These are phyloP conservation scores for Tigriopus californicus DNA, from an alignment of 2,888 invertebrate species.

Conservation along the genomic window DNA sequence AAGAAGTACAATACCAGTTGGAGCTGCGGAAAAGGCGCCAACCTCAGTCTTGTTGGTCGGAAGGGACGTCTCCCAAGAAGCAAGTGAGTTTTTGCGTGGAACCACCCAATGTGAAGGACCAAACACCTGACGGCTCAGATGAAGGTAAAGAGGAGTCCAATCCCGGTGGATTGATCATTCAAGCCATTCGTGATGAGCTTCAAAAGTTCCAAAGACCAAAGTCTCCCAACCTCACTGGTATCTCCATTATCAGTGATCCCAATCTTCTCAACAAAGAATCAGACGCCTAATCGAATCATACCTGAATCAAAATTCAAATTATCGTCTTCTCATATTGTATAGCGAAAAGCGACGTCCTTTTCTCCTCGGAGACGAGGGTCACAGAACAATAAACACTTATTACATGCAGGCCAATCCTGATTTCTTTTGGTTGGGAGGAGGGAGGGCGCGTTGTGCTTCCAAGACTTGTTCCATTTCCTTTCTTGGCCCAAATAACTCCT, in stretches of 20 bases:
- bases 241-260: slow-evolving; percentile 4
- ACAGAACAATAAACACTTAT: too few relatives aligned
- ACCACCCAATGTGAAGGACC: not conserved
- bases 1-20: not conserved
- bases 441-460: too few relatives aligned
- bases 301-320: too few relatives aligned
- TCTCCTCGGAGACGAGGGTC: too few relatives aligned
- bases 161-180: not conserved
- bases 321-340: too few relatives aligned
- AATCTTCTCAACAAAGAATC: not conserved
- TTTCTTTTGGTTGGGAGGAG: too few relatives aligned
- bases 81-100: not conserved
- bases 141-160: not conserved
- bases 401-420: too few relatives aligned
- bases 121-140: too few relatives aligned
- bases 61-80: slow-evolving; percentile 2
- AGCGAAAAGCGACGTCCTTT: too few relatives aligned
- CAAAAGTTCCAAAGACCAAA: slow-evolving; percentile 10
- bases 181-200: slow-evolving; percentile 7
- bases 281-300: not conserved
- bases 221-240: slow-evolving; percentile 6
- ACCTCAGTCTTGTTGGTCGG: not conserved
- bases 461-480: too few relatives aligned
- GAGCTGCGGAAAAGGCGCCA: not conserved
- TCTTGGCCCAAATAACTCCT: too few relatives aligned